Evolutionary conservation across 1,140 invertebrate species (phyloP), one percentile per base, ranked within the genome.

Genomic region (Grapholita molesta): DNA sequence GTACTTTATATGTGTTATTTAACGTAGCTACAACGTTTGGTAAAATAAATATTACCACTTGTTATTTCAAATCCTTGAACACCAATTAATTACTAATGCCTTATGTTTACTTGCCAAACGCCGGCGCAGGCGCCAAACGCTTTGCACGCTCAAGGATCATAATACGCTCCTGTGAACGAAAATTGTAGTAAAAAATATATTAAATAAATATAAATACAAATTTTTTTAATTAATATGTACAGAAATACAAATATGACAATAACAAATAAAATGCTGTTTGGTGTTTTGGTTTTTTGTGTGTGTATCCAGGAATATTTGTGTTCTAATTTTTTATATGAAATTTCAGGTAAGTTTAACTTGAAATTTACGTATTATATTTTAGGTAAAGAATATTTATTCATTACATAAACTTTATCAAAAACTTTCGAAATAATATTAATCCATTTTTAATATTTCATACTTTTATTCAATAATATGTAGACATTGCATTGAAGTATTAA

Each of bases 51-150:
- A n/a, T n/a, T n/a, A n/a, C n/a, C n/a, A n/a, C n/a, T n/a, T n/a
- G n/a, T n/a, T n/a, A n/a, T n/a, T n/a, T n/a, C n/a, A n/a, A n/a
- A n/a, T n/a, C 35, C 15, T 42, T 30, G 12, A 42, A 42, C 11
- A 38, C 35, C 35, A 6, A 38, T 38, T n/a, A n/a, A n/a, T 28
- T 12, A 25, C 2, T 57, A n/a, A 23, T 25, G 25, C 8, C 12
- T 23, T 0, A 57, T 57, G 55, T 30, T 30, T 61, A 61, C 55
- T 61, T 61, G 55, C 55, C 28, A 61, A 30, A 0, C 6, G 55
- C 25, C 55, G 55, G 55, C 25, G 55, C 55, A 12, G 55, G 55
- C 55, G 55, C 55, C 55, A 25, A 30, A 28, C 55, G 55, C 55
- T 11, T 28, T 61, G 30, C 55, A 15, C 7, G 55, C 25, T 15